phyloP scores from a whole-genome alignment of 2,113 vertebrate species.

The Nicator chloris region DNA sequence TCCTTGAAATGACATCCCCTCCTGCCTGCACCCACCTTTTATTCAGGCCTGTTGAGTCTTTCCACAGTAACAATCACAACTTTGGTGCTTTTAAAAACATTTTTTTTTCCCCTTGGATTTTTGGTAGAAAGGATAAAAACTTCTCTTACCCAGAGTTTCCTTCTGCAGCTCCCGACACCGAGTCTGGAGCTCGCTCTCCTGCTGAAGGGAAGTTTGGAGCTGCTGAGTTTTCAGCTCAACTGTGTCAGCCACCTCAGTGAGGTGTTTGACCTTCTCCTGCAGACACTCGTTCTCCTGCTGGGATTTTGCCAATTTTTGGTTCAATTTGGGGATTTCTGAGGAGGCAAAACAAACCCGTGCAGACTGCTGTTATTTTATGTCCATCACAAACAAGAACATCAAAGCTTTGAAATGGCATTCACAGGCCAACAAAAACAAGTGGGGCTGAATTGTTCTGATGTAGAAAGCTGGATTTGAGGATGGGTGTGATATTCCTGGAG shows the following conservation, averaged over 20 bases:
- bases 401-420: background rate
- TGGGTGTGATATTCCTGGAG: background rate
- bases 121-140: background rate
- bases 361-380: background rate
- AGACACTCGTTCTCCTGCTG: constrained; percentile 67
- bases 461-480: background rate
- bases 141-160: constrained; percentile 73
- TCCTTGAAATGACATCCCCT: background rate
- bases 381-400: background rate
- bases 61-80: background rate
- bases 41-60: background rate
- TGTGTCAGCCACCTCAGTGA: constrained; percentile 52
- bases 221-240: constrained; percentile 66
- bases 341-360: background rate
- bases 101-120: background rate
- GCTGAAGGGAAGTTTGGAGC: constrained; percentile 68
- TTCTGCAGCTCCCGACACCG: constrained; percentile 71
- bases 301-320: constrained; percentile 59
- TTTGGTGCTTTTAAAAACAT: rapidly evolving
- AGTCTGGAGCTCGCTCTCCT: constrained; percentile 67
- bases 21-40: background rate
- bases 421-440: background rate
- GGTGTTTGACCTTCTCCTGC: constrained; percentile 70
- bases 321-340: constrained; percentile 73
- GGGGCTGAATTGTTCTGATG: background rate